Base-by-base conservation (phyloP, 2,888 invertebrate genomes). In the Leucophenga montana region DNA sequence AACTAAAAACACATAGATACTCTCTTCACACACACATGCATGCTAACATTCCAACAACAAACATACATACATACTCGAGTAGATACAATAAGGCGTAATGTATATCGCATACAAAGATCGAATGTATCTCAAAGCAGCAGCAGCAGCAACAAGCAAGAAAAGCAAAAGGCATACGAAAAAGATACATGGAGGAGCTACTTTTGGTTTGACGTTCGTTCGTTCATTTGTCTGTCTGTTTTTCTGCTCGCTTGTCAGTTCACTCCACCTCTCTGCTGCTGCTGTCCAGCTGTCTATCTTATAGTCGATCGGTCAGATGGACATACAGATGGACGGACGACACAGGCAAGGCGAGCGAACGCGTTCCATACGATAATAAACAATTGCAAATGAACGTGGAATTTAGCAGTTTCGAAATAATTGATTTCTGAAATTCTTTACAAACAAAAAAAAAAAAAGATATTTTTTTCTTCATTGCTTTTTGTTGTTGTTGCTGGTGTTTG, bases 401-500 rank as follows among this genome's bases (percentile, higher is more conserved):
- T 81, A 76, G 82, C 84, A 83, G 80, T 81, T 81, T 81, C 81
- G 84, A 81, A 81, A 81, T 81, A 81, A 81, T 81, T 84, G 81
- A 81, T 81, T 81, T 81, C 75, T 75, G 77, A 80, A 83, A 80
- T 83, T 83, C 81, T 82, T 83, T 33, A 18, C 18, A 27, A 39
- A 61, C 3, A 39, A 54, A 54, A 20, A 54, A 3, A 54, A 39
- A 54, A 54, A 54, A 18, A 39, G 16, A 39, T 18, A 14, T 61
- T 61, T 61, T 61, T 61, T 33, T 61, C 11, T 27, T 9, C 14
- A 14, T 56, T 56, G 8, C 18, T 56, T 56, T 1, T 27, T 56
- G 11, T 22, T 56, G 18, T 56, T 56, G 9, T 56, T 56, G 20
- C 27, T 56, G 18, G 61, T 39, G 18, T 39, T 61, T 61, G 39